Percentiles rank a stretch among this genome's conserved stretches.
Conservation (phyloP, 2,888 invertebrate genomes). For the Bimastos eiseni region DNA sequence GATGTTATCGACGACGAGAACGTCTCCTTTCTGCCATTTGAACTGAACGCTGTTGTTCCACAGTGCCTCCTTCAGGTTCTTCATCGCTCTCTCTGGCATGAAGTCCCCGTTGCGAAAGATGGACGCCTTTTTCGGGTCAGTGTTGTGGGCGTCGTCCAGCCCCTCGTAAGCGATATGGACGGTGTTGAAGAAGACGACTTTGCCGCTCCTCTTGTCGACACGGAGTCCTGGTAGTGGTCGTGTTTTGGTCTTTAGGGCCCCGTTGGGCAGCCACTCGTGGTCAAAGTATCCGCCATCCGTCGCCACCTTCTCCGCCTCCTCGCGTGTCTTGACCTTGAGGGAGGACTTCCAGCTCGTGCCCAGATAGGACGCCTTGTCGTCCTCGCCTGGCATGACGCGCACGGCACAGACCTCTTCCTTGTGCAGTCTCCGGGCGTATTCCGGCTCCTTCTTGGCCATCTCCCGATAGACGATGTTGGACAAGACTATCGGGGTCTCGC, state of each 20-base stretch:
- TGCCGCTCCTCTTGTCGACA: constrained; percentile 47
- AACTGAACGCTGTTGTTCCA: constrained; percentile 47
- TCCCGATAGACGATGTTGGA: constrained; percentile 47
- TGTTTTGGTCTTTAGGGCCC: constrained; percentile 48
- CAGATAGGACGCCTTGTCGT: constrained; percentile 49
- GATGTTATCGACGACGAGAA: constrained; percentile 50
- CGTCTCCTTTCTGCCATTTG: constrained; percentile 49
- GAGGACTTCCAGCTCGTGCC: constrained; percentile 53
- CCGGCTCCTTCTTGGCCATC: constrained; percentile 44
- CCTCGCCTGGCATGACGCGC: constrained; percentile 48
- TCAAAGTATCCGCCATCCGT: constrained; percentile 44
- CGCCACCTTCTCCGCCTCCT: constrained; percentile 47
- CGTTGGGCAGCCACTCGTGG: constrained; percentile 48
- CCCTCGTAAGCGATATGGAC: constrained; percentile 51
- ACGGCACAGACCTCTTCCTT: constrained; percentile 45
- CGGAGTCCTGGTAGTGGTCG: constrained; percentile 47
- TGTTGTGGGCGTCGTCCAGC: constrained; percentile 49
- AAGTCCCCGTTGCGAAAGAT: constrained; percentile 47
- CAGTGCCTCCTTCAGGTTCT: constrained; percentile 43
- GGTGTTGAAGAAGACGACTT: constrained; percentile 51
- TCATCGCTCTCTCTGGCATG: constrained; percentile 48
- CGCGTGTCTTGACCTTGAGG: constrained; percentile 45
- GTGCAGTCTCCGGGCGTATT: constrained; percentile 46
- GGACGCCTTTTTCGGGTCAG: constrained; percentile 47
- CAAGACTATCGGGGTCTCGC: constrained; percentile 49